Evolutionary conservation across 2,113 vertebrate species (phyloP).

Genomic region (Prietella phreatophila): DNA sequence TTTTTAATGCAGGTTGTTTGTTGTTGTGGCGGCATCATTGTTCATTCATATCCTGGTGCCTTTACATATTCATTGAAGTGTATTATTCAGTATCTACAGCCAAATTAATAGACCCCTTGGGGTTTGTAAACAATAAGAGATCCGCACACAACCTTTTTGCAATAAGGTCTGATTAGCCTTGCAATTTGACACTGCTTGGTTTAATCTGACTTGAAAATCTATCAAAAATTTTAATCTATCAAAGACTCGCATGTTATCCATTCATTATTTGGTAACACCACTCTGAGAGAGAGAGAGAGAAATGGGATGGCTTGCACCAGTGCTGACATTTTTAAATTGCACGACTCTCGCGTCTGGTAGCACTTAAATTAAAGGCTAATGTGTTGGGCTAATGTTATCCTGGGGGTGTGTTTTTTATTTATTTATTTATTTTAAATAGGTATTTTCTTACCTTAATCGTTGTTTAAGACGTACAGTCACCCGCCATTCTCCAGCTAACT

Average conservation of each 20-base stretch:
- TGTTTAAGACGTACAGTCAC: too few species aligned
- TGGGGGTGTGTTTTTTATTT: too few species aligned
- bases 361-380: too few species aligned
- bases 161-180: not conserved
- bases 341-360: too few species aligned
- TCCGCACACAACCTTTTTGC: not conserved
- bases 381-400: too few species aligned
- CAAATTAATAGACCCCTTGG: not conserved
- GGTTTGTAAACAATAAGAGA: too few species aligned
- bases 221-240: not conserved
- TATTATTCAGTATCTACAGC: not conserved
- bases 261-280: not conserved
- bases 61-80: not conserved
- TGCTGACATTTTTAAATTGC: not conserved
- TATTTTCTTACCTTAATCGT: too few species aligned
- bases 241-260: not conserved
- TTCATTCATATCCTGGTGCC: not conserved
- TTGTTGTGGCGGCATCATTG: not conserved
- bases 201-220: too few species aligned
- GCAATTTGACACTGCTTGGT: too few species aligned
- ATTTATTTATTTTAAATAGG: too few species aligned
- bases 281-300: not conserved
- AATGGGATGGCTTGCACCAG: too few species aligned
- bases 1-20: constrained; percentile 23
- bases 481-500: too few species aligned